A percentile compares a stretch with the other conserved stretches of the same genome.
These are phyloP conservation scores for Oceanodroma tethys DNA, from an alignment of 2,113 vertebrate genomes.

Conservation along the genomic window DNA sequence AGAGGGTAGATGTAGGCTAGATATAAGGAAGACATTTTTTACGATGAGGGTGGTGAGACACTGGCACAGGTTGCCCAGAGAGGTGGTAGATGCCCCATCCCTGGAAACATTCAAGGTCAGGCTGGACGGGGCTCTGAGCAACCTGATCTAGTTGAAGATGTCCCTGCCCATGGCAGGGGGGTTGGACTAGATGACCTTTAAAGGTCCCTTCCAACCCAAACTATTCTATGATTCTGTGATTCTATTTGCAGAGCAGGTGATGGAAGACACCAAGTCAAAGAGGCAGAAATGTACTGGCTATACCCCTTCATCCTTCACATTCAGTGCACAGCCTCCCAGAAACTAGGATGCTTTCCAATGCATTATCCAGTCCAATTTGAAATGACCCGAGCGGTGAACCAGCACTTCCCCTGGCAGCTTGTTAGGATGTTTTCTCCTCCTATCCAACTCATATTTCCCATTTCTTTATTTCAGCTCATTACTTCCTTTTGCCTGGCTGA, in stretches of 20 bases:
- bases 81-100: neutral
- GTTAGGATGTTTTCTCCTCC: conserved; percentile 37
- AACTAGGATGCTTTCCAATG: conserved; percentile 18
- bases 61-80: neutral
- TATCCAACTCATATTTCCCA: neutral
- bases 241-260: neutral
- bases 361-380: conserved; percentile 14
- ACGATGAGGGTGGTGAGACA: neutral
- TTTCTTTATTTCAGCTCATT: conserved; percentile 43
- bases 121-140: neutral
- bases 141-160: neutral
- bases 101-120: neutral
- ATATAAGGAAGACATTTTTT: neutral
- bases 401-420: conserved; percentile 25
- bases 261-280: neutral
- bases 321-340: neutral
- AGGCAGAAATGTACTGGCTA: neutral
- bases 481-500: conserved; percentile 6
- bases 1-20: neutral
- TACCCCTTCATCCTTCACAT: neutral
- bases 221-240: neutral
- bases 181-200: neutral
- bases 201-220: neutral
- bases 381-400: conserved; percentile 14
- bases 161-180: neutral